These are phyloP conservation scores for Aphaenogaster rudis DNA, from an alignment of 1,140 invertebrate species.

Conservation along the genomic window DNA sequence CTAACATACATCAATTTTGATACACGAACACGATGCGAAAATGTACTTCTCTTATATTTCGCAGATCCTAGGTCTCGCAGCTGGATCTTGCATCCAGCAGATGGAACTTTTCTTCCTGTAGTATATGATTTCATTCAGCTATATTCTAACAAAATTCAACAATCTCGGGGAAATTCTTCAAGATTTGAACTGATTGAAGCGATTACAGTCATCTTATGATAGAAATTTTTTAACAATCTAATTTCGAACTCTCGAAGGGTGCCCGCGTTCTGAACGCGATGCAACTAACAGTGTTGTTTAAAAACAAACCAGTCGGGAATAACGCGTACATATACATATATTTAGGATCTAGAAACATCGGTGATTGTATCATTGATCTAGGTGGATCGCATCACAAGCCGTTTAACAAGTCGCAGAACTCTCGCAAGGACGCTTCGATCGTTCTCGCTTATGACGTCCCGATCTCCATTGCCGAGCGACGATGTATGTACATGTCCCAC, in stretches of 20 bases:
- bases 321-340: conserved; percentile 22
- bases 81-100: not conserved
- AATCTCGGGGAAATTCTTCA: not conserved
- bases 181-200: conserved; percentile 4
- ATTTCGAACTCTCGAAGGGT: conserved; percentile 6
- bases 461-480: not conserved
- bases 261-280: not conserved
- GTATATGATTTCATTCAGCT: not conserved
- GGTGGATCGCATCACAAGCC: conserved; percentile 8
- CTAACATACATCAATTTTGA: conserved; percentile 30
- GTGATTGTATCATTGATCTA: conserved; percentile 12
- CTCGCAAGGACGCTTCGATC: not conserved
- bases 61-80: not conserved
- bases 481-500: not conserved
- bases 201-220: conserved; percentile 18
- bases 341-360: conserved; percentile 19
- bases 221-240: conserved; percentile 28
- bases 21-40: conserved; percentile 37
- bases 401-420: not conserved
- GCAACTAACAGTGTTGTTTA: not conserved
- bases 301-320: conserved; percentile 28
- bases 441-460: not conserved
- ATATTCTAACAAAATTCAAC: conserved; percentile 49
- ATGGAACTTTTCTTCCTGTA: not conserved
- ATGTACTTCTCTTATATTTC: not conserved